Evolutionary conservation across 2,888 invertebrate species (phyloP).

Genomic region (Brachyopa scutellaris): DNA sequence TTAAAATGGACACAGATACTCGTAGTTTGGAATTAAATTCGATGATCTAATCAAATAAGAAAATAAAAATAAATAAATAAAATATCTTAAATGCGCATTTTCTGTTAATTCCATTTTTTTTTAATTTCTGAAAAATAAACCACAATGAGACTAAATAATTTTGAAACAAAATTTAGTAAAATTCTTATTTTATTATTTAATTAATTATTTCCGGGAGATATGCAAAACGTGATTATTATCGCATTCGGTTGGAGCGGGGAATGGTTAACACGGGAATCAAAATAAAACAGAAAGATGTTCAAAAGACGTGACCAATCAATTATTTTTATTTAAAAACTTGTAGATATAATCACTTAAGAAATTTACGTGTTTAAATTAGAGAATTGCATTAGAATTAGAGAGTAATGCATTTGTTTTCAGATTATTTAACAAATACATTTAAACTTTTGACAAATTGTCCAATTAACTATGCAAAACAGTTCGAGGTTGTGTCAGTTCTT

Average conservation of each 20-base stretch:
- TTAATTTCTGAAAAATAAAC: not conserved
- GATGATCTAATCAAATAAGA: not conserved
- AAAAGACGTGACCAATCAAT: constrained; percentile 28
- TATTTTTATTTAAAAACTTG: not conserved
- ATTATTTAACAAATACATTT: no score
- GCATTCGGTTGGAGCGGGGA: not conserved
- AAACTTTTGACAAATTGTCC: no score
- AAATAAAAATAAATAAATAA: not conserved
- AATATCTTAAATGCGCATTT: constrained; percentile 7
- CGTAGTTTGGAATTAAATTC: not conserved
- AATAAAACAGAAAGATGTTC: not conserved
- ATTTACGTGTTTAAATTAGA: not conserved
- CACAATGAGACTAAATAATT: not conserved
- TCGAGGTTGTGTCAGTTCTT: no score
- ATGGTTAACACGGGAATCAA: not conserved
- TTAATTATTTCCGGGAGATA: constrained; percentile 14
- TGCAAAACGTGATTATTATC: constrained; percentile 12
- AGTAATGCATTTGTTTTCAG: no score
- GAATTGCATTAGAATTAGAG: no score
- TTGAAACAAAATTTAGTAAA: no score
- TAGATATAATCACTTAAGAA: no score
- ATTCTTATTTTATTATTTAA: not conserved
- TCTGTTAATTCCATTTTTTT: no score
- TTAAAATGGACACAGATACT: no score
- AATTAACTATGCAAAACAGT: no score